These are phyloP conservation scores for Nymphalis io DNA, from an alignment of 1,140 invertebrate species.

Conservation along the genomic window DNA sequence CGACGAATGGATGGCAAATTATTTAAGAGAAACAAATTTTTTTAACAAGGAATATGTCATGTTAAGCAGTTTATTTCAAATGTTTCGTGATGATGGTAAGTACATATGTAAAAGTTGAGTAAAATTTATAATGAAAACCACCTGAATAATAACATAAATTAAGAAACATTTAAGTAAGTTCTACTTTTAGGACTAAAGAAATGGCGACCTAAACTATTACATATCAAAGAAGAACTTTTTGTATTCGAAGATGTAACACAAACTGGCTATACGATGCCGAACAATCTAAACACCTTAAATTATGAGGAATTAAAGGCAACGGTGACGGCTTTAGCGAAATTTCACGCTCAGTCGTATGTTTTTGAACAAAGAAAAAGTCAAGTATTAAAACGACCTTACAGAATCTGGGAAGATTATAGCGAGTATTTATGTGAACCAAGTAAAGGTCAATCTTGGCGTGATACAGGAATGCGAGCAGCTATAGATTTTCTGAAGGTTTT, in stretches of 20 bases:
- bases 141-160: no score
- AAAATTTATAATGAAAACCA: no score
- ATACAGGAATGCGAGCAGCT: slow-evolving; percentile 68
- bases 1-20: slow-evolving; percentile 56
- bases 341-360: slow-evolving; percentile 82
- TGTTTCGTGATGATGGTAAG: slow-evolving; percentile 57
- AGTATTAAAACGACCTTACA: slow-evolving; percentile 69
- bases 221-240: slow-evolving; percentile 57
- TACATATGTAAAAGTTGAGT: not conserved
- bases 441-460: slow-evolving; percentile 65
- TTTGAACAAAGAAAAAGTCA: slow-evolving; percentile 73
- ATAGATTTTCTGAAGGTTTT: slow-evolving; percentile 73
- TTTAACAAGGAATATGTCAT: slow-evolving; percentile 66
- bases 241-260: slow-evolving; percentile 65
- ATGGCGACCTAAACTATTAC: slow-evolving; percentile 58
- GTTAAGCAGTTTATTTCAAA: slow-evolving; percentile 55
- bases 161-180: not conserved
- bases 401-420: slow-evolving; percentile 77
- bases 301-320: slow-evolving; percentile 77
- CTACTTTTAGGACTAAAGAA: slow-evolving; percentile 47
- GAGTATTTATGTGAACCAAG: slow-evolving; percentile 72
- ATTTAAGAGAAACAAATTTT: slow-evolving; percentile 56
- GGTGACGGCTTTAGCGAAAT: slow-evolving; percentile 77
- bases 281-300: slow-evolving; percentile 55
- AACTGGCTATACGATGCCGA: slow-evolving; percentile 59